Conservation (phyloP, 2,113 vertebrate species). For the Mesoclemmys tuberculata region DNA sequence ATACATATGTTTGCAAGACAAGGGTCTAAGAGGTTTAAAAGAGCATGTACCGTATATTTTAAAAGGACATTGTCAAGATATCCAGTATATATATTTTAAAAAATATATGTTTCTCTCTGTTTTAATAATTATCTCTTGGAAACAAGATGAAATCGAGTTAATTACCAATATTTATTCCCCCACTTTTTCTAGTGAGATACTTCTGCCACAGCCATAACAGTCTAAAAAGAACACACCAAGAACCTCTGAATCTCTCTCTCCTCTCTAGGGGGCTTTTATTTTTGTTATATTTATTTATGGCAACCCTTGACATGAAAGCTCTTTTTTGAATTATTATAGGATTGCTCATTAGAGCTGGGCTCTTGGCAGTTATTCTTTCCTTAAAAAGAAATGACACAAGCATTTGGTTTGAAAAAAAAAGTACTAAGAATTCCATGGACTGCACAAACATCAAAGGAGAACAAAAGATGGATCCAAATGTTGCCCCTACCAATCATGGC, state of each 20-base stretch:
- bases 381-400: background rate
- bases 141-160: background rate
- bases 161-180: background rate
- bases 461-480: background rate
- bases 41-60: background rate
- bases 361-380: slow-evolving; percentile 1
- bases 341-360: background rate
- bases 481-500: background rate
- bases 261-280: background rate
- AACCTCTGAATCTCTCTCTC: background rate
- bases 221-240: background rate
- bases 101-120: background rate
- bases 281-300: background rate
- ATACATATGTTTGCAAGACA: background rate
- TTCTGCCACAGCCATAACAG: background rate
- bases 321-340: background rate
- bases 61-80: background rate
- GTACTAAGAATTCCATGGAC: background rate
- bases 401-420: background rate
- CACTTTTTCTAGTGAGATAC: background rate
- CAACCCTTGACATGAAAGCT: background rate
- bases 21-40: background rate
- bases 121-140: slow-evolving; percentile 18
- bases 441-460: background rate
- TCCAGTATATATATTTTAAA: background rate